Conservation (phyloP, 2,797 vertebrate species). For the Siniperca undulata region DNA sequence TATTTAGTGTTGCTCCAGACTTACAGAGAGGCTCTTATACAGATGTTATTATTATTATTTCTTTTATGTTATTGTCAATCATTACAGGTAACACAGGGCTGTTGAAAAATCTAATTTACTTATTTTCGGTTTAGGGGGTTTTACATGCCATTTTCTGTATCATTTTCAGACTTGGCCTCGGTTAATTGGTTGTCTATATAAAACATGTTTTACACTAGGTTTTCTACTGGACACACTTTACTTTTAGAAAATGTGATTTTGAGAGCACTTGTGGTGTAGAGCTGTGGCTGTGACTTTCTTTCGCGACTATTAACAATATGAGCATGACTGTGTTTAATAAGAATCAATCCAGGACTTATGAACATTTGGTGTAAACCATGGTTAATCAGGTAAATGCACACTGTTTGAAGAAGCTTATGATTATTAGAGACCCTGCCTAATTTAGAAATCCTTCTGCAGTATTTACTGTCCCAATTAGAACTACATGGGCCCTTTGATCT, state of each 20-base stretch:
- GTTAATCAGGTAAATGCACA: constrained; percentile 8
- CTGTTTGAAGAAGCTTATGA: constrained; percentile 18
- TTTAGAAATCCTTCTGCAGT: constrained; percentile 19
- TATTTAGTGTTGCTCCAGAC: constrained; percentile 3
- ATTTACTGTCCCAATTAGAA: constrained; percentile 34
- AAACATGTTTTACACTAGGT: constrained; percentile 41
- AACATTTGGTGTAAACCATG: constrained; percentile 25
- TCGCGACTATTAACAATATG: constrained; percentile 19
- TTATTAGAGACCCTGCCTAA: background rate
- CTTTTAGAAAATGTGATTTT: constrained; percentile 51
- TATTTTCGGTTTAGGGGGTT: constrained; percentile 23
- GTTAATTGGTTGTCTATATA: constrained; percentile 30
- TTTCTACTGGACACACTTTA: constrained; percentile 52
- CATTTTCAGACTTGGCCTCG: constrained; percentile 30
- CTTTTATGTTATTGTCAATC: background rate
- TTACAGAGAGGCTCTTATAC: background rate
- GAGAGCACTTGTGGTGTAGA: constrained; percentile 15
- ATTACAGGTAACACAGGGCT: constrained; percentile 16
- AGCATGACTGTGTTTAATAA: constrained; percentile 22
- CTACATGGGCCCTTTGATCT: constrained; percentile 35
- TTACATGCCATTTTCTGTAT: constrained; percentile 19
- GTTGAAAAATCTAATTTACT: constrained; percentile 27
- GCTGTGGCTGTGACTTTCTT: constrained; percentile 24
- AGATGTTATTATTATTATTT: constrained; percentile 4
- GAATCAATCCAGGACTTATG: constrained; percentile 12